Evolutionary conservation across 2,888 invertebrate species (phyloP), one percentile per base, ranked within the genome.

Genomic region (Seladonia tumulorum): DNA sequence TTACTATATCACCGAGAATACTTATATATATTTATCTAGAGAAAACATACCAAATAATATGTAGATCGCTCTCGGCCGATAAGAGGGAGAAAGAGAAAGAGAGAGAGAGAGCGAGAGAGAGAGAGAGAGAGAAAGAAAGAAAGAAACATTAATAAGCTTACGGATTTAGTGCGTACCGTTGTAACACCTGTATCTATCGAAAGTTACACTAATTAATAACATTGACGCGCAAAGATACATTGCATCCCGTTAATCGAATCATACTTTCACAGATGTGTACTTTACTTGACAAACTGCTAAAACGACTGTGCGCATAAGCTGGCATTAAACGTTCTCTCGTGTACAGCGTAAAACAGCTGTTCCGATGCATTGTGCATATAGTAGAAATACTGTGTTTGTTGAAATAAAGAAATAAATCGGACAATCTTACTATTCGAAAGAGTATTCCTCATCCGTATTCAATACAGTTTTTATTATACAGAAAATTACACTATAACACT

Each of bases 121-220:
- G 22, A 39, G 35, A 66, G 18, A 66, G 18, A 35, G 35, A 66
- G 35, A 66, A 2, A 66, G 7, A 66, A 7, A 66, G 75, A 68
- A 85, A 80, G 79, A 79, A 85, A 80, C 85, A 77, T 83, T 85
- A 42, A 68, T 79, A 88, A 88, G 83, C 83, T 87, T 87, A 87
- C 86, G 77, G 70, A 87, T 79, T 88, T 89, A 89, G 82, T 89
- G 90, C 91, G 89, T 82, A 92, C 89, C 91, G 86, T 89, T 90
- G 88, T 92, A 91, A 90, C 70, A 88, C 88, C 88, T 88, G 82
- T 73, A 73, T 89, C 90, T 93, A 92, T 92, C 82, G 89, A 85
- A 86, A 85, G 63, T 81, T 91, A 89, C 85, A 90, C 90, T 85
- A 86, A 91, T 83, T 84, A 89, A 84, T 87, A 87, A 90, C 84